A percentile compares a stretch with the other conserved stretches of the same genome.
phyloP scores from a whole-genome alignment of 2,113 vertebrate genomes.

The Toxotes jaculatrix region DNA sequence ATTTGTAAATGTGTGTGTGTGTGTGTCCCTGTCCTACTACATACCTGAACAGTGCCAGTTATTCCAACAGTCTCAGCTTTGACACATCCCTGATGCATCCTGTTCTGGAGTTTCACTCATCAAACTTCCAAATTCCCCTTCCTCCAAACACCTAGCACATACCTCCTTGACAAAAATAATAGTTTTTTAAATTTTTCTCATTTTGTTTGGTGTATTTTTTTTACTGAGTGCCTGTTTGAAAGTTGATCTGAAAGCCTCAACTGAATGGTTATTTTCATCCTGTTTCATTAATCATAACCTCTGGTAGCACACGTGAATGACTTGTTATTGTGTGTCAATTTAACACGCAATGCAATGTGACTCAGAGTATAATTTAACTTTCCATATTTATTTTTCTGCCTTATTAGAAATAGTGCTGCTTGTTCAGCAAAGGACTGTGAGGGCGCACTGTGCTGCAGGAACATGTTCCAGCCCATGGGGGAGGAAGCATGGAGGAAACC shows the following conservation, averaged over 20 bases:
- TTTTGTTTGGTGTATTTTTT: not conserved
- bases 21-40: conserved; percentile 51
- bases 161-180: conserved; percentile 26
- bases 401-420: conserved; percentile 70
- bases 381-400: conserved; percentile 77
- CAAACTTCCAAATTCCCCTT: conserved; percentile 58
- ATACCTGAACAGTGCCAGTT: conserved; percentile 58
- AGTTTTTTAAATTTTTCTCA: conserved; percentile 46
- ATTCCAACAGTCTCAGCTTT: conserved; percentile 59
- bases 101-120: conserved; percentile 69
- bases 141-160: conserved; percentile 50
- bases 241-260: conserved; percentile 17
- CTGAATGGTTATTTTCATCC: conserved; percentile 34
- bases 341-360: conserved; percentile 59
- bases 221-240: conserved; percentile 39
- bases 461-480: conserved; percentile 51
- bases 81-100: conserved; percentile 73
- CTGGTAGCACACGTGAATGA: conserved; percentile 30
- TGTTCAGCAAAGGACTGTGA: conserved; percentile 65
- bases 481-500: conserved; percentile 51
- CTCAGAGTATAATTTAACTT: conserved; percentile 68
- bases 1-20: conserved; percentile 38
- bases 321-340: conserved; percentile 63
- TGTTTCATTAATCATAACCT: conserved; percentile 43
- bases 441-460: conserved; percentile 66